Base-by-base conservation (phyloP, 2,888 invertebrate genomes). In the Mesopsocus fuscifrons region DNA sequence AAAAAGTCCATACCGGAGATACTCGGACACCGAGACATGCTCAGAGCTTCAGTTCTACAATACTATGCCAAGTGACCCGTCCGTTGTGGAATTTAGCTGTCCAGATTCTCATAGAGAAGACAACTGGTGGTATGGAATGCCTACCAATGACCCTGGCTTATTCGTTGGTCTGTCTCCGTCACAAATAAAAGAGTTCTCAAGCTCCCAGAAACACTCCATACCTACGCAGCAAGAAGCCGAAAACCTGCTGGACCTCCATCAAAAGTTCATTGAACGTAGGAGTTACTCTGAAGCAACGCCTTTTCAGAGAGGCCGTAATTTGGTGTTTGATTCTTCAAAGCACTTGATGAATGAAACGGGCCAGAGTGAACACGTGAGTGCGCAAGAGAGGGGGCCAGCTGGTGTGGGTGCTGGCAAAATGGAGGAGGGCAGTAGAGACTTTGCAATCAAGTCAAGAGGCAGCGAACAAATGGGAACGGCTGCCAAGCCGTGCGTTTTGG, bases 111-210 rank as follows among this genome's bases (percentile, higher is more conserved):
- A 21, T 30, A 18, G 22, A 21, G n/a, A 13, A 13, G 44, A 26
- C 13, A 54, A 56, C 34, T 52, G 60, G n/a, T 74, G 75, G 75
- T 62, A 73, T 47, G 74, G 71, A 2, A 52, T 76, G 35, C 71
- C 73, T 11, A 72, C 74, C 0, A 64, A 66, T 23, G 72, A 77
- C 53, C 71, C 72, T 1, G 66, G 68, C 40, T 54, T 75, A 1
- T 61, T 79, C 44, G 64, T 77, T 5, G 80, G 77, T 52, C 63
- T 82, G 9, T 81, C 82, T 1, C 82, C 82, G 1, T 74, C 76
- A 3, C 82, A 81, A 55, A 44, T 45, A 13, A 70, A 71, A 54
- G 65, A 66, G 53, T 60, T 71, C 34, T 64, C 71, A 55, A 68
- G 71, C 45, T 70, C n/a, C 58, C 65, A 38, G 55, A 55, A 21